phyloP scores from a whole-genome alignment of 2,113 vertebrate species.

The Stegostoma tigrinum region DNA sequence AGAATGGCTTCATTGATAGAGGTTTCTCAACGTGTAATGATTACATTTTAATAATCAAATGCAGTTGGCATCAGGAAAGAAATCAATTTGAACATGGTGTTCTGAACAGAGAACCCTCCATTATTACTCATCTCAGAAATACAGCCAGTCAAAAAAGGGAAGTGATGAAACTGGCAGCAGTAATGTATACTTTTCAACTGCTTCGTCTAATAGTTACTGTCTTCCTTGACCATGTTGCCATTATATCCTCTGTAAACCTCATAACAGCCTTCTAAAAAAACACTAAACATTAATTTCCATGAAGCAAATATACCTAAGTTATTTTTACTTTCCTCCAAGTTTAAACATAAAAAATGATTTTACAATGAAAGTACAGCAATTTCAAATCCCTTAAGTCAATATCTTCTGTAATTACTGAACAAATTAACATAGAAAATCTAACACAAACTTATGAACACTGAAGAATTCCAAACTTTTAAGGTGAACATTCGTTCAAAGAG shows the following conservation, averaged over 20 bases:
- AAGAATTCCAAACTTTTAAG: background rate
- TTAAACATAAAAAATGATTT: background rate
- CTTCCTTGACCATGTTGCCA: too few relatives aligned
- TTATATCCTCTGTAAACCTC: background rate
- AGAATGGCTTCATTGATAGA: background rate
- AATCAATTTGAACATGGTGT: slow-evolving; percentile 2
- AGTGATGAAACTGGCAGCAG: slow-evolving; percentile 6
- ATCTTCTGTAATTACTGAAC: background rate
- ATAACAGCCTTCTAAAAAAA: background rate
- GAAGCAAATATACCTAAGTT: background rate
- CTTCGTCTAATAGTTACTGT: background rate
- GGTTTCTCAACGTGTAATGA: background rate
- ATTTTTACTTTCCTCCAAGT: background rate
- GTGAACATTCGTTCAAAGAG: background rate
- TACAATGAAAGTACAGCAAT: background rate
- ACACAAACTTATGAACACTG: background rate
- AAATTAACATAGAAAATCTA: background rate
- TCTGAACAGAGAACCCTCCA: background rate
- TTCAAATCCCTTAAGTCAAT: background rate
- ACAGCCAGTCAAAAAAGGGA: slow-evolving; percentile 20
- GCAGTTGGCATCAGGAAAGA: slow-evolving; percentile 3
- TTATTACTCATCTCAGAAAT: slow-evolving; percentile 24
- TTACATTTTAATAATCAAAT: slow-evolving; percentile 13
- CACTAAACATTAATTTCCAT: background rate
- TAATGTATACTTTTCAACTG: background rate